These are phyloP conservation scores for Daphoenositta chrysoptera DNA, from an alignment of 2,113 vertebrate species.

Conservation along the genomic window DNA sequence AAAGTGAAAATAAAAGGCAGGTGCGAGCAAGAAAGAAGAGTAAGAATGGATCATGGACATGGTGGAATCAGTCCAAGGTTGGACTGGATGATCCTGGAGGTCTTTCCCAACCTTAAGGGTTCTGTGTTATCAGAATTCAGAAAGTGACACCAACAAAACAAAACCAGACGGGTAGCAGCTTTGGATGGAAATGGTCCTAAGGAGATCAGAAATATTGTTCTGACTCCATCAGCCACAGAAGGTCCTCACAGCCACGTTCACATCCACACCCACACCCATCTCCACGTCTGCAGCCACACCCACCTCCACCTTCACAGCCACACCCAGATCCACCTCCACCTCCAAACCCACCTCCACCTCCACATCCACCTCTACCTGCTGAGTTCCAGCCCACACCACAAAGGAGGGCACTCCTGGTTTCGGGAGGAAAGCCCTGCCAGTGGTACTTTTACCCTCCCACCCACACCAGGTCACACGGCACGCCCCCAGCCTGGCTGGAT, in stretches of 20 bases:
- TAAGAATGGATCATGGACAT: neutral
- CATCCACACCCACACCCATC: too few relatives aligned
- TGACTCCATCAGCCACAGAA: neutral
- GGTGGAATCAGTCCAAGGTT: too few relatives aligned
- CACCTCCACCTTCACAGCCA: too few relatives aligned
- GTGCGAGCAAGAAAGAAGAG: neutral
- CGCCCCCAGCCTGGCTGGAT: neutral
- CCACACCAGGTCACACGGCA: neutral
- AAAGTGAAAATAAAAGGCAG: neutral
- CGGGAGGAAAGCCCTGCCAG: neutral
- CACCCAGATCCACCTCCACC: neutral
- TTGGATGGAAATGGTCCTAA: rapidly evolving
- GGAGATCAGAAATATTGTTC: neutral
- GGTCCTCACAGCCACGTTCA: neutral
- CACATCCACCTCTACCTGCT: rapidly evolving
- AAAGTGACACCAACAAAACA: neutral
- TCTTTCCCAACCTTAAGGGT: neutral
- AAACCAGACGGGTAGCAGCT: neutral
- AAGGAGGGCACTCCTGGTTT: rapidly evolving
- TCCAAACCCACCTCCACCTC: too few relatives aligned
- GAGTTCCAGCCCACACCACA: rapidly evolving
- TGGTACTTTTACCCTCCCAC: neutral
- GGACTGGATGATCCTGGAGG: neutral
- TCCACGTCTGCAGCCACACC: rapidly evolving
- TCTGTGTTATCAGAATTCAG: neutral